Percentiles rank a stretch among this genome's conserved stretches.
Evolutionary conservation across 2,888 invertebrate species (phyloP).

Genomic region (Sisyra nigra): DNA sequence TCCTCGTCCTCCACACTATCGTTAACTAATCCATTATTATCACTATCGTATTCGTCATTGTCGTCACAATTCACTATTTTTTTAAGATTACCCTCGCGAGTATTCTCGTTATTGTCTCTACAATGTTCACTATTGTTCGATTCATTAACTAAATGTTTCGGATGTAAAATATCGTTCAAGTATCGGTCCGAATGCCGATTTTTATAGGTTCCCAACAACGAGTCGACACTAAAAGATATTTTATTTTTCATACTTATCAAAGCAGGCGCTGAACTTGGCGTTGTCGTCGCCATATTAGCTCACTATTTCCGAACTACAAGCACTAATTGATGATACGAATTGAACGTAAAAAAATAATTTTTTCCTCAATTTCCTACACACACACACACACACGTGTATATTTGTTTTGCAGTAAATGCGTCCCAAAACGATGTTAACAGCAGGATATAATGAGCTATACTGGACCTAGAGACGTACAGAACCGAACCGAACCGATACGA

Average conservation of each 20-base stretch:
- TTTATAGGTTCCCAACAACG: slow-evolving; percentile 30
- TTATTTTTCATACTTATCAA: slow-evolving; percentile 32
- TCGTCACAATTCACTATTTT: not conserved
- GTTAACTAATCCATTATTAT: not conserved
- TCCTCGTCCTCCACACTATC: slow-evolving; percentile 1
- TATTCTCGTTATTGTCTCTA: slow-evolving; percentile 1
- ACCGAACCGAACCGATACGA: too few relatives aligned
- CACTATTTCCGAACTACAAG: too few relatives aligned
- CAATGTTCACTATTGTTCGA: not conserved
- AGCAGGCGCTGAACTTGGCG: too few relatives aligned
- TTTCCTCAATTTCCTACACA: too few relatives aligned
- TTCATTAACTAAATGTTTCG: not conserved
- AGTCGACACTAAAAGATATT: slow-evolving; percentile 60
- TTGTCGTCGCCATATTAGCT: too few relatives aligned
- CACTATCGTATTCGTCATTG: not conserved
- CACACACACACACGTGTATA: too few relatives aligned
- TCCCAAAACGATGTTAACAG: too few relatives aligned
- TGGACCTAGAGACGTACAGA: too few relatives aligned
- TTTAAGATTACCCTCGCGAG: not conserved
- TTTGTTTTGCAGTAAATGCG: too few relatives aligned
- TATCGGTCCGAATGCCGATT: not conserved
- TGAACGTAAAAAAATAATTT: too few relatives aligned
- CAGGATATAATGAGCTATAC: too few relatives aligned
- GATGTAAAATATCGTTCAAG: slow-evolving; percentile 1
- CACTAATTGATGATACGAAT: too few relatives aligned